A percentile compares a stretch with the other conserved stretches of the same genome.
phyloP scores from a whole-genome alignment of 2,113 vertebrate species.

The Callorhinus ursinus region DNA sequence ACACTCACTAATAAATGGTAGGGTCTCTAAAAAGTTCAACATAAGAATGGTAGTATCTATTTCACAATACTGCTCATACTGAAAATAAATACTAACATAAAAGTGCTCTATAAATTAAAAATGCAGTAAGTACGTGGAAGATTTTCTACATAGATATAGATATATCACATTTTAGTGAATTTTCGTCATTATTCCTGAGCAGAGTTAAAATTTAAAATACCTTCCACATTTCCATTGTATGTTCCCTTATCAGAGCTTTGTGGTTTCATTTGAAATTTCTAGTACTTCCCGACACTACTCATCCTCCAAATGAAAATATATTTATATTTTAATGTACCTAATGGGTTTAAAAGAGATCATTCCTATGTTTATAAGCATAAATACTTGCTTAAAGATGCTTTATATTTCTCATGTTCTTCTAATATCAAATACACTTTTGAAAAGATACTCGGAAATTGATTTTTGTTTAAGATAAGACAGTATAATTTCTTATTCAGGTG shows the following conservation, averaged over 20 bases:
- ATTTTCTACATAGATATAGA: not conserved
- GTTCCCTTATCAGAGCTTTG: not conserved
- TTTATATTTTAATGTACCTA: not conserved
- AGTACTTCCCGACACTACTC: not conserved
- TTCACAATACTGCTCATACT: not conserved
- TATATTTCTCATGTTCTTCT: not conserved
- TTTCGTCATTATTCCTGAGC: not conserved
- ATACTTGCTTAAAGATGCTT: not conserved
- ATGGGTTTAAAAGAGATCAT: not conserved
- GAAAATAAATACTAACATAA: not conserved
- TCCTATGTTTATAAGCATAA: not conserved
- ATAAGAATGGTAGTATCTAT: not conserved
- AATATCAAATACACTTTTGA: not conserved
- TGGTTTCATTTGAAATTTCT: not conserved
- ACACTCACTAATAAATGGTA: not conserved
- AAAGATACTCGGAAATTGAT: not conserved
- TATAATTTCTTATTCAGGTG: not conserved
- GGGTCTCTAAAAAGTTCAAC: not conserved
- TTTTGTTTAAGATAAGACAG: not conserved
- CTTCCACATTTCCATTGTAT: not conserved
- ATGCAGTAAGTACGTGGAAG: not conserved
- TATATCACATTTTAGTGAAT: not conserved
- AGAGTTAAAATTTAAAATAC: not conserved
- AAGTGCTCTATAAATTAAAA: not conserved
- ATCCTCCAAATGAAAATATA: not conserved